Evolutionary conservation across 2,888 invertebrate species (phyloP).

Genomic region (Schizaphis graminum): DNA sequence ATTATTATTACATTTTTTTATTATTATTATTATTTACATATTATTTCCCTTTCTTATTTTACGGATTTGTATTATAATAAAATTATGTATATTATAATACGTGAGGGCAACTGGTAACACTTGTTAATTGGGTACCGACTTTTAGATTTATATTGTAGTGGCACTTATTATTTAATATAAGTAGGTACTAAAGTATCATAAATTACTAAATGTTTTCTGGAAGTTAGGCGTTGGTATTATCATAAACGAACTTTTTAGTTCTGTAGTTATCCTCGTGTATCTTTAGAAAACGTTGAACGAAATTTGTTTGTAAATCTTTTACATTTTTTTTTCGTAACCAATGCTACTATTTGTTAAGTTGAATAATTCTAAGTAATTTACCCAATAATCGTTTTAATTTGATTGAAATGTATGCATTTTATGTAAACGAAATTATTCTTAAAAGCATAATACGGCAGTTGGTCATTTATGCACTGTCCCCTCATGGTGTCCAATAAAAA

Average conservation of each 20-base stretch:
- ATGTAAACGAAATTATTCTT: background rate
- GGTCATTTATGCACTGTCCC: background rate
- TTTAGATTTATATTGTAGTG: background rate
- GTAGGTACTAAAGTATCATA: background rate
- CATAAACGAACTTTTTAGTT: background rate
- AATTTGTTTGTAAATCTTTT: background rate
- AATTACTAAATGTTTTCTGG: background rate
- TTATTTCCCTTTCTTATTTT: too few species aligned
- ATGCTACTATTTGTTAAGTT: background rate
- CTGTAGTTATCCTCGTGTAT: background rate
- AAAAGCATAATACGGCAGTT: background rate
- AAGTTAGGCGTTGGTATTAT: background rate
- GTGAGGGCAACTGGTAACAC: background rate
- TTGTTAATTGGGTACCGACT: background rate
- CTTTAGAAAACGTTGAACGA: too few species aligned
- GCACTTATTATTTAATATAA: background rate
- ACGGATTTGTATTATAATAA: too few species aligned
- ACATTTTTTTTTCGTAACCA: background rate
- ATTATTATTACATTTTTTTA: too few species aligned
- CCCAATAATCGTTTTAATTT: background rate
- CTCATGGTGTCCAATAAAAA: too few species aligned
- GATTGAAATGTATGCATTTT: background rate
- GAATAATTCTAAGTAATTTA: background rate
- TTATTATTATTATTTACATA: too few species aligned
- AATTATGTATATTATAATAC: too few species aligned